Percentiles rank a stretch among this genome's conserved stretches.
phyloP scores from a whole-genome alignment of 2,797 vertebrate genomes.

The Microctenopoma lineatum region DNA sequence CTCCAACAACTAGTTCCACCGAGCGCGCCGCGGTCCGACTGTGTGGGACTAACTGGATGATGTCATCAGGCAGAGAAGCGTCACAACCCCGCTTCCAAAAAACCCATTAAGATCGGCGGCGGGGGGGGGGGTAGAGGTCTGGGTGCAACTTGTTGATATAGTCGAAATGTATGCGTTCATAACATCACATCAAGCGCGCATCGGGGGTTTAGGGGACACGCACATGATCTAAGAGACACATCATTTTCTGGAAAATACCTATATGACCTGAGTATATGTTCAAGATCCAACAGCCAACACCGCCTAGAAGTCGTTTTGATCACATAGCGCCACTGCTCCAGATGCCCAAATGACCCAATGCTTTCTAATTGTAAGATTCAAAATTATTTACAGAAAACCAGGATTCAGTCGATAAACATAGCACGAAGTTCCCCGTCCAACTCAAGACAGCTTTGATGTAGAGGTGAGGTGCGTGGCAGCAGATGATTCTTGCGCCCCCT shows the following conservation, averaged over 20 bases:
- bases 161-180: constrained; percentile 4
- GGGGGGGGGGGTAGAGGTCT: background rate
- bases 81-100: constrained; percentile 42
- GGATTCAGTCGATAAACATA: background rate
- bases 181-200: constrained; percentile 5
- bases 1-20: constrained; percentile 59
- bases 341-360: background rate
- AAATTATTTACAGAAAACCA: background rate
- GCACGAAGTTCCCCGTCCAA: constrained; percentile 12
- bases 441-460: background rate
- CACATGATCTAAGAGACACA: background rate
- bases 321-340: background rate
- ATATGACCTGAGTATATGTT: background rate
- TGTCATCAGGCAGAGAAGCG: constrained; percentile 72
- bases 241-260: background rate
- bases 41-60: constrained; percentile 63
- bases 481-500: constrained; percentile 77
- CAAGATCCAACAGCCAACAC: background rate
- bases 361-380: too few relatives aligned
- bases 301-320: background rate
- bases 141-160: constrained; percentile 66
- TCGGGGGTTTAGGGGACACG: background rate
- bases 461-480: constrained; percentile 19
- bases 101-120: constrained; percentile 30
- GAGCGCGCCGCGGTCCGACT: constrained; percentile 40